These are phyloP conservation scores for Neodiprion lecontei DNA, from an alignment of 1,140 invertebrate species.

Conservation along the genomic window DNA sequence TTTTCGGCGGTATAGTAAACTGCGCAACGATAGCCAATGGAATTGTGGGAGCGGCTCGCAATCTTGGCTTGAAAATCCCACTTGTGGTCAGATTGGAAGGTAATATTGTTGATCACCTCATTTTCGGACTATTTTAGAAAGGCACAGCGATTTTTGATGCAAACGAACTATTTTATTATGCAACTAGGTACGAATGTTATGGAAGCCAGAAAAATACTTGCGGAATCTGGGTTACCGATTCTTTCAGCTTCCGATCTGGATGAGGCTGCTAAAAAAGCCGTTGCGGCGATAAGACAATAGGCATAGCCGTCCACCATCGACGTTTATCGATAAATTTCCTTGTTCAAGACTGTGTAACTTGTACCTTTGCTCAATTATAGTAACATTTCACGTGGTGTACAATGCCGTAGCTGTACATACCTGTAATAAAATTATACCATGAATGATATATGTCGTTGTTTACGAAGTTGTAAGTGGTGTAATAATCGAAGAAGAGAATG, in stretches of 20 bases:
- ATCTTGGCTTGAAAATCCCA: constrained; percentile 83
- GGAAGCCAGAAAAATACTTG: constrained; percentile 75
- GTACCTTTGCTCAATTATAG: too few relatives aligned
- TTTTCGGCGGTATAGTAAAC: constrained; percentile 99
- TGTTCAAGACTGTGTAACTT: too few relatives aligned
- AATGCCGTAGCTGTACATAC: too few relatives aligned
- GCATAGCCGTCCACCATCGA: not conserved
- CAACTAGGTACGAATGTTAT: constrained; percentile 73
- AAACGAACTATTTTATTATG: constrained; percentile 20
- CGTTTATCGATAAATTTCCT: too few relatives aligned
- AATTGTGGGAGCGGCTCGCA: constrained; percentile 87
- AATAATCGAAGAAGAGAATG: too few relatives aligned
- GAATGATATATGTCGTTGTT: too few relatives aligned
- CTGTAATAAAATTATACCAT: too few relatives aligned
- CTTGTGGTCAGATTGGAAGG: constrained; percentile 94
- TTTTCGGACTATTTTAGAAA: not conserved
- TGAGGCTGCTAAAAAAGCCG: constrained; percentile 90
- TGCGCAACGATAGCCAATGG: constrained; percentile 97
- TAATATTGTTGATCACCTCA: constrained; percentile 61
- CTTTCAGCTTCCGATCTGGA: constrained; percentile 85
- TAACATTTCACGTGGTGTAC: too few relatives aligned
- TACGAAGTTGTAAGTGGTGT: too few relatives aligned
- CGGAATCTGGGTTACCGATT: constrained; percentile 84
- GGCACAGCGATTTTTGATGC: constrained; percentile 5
- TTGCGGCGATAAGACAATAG: constrained; percentile 64